These are phyloP conservation scores for Meloidogyne floridensis DNA, from an alignment of 1,140 invertebrate genomes.

Conservation along the genomic window DNA sequence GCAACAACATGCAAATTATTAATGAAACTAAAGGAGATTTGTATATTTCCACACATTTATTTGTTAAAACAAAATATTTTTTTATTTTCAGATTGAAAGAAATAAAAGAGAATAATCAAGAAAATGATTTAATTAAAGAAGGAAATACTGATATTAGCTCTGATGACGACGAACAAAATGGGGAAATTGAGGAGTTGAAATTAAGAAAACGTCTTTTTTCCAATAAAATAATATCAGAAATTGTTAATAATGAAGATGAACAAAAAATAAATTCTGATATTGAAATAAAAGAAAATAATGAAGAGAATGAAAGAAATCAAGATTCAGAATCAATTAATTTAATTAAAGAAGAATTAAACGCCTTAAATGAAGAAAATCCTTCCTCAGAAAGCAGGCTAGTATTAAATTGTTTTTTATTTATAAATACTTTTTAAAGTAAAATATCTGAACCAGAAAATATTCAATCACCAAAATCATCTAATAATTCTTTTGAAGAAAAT, in stretches of 20 bases:
- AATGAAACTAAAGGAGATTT: neutral
- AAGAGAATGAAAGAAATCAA: no score
- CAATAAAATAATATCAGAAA: neutral
- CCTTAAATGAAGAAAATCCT: neutral
- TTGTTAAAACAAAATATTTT: no score
- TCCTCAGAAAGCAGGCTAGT: neutral
- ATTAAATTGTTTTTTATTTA: neutral
- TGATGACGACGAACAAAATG: constrained; percentile 7
- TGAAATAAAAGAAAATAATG: neutral
- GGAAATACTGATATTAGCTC: constrained; percentile 3
- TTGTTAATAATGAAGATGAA: neutral
- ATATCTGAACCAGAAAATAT: neutral
- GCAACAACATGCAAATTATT: neutral
- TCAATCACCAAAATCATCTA: constrained; percentile 1
- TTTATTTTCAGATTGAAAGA: neutral
- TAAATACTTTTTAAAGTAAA: neutral
- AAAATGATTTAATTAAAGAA: constrained; percentile 7
- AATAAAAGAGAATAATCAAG: neutral
- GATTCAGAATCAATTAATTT: neutral
- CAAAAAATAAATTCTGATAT: constrained; percentile 1
- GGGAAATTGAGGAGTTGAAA: neutral
- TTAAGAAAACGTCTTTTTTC: neutral
- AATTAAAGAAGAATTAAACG: constrained; percentile 7
- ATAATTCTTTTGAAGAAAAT: constrained; percentile 1
- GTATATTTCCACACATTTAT: no score